These are phyloP conservation scores for Schizopygopsis malacanthus DNA, from an alignment of 2,797 vertebrate genomes.

Conservation along the genomic window DNA sequence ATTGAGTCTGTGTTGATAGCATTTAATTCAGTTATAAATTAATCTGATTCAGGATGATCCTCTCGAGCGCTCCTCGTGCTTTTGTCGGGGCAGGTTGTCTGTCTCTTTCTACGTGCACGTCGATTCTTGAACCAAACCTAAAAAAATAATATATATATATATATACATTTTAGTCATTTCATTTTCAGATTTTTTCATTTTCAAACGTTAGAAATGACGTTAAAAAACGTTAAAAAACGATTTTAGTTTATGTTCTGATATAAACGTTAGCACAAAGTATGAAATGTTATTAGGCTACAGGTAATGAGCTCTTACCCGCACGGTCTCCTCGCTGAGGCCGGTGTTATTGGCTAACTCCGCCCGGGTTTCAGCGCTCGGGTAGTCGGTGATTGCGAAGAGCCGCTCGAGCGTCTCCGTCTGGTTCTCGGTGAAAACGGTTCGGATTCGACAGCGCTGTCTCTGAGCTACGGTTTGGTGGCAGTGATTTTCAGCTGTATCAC, in stretches of 20 bases:
- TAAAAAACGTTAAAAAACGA: background rate
- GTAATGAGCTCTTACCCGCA: slow-evolving; percentile 67
- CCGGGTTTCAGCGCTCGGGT: slow-evolving; percentile 70
- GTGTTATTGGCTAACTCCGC: slow-evolving; percentile 65
- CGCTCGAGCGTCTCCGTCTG: slow-evolving; percentile 74
- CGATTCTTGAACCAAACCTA: slow-evolving; percentile 76
- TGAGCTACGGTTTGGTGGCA: background rate
- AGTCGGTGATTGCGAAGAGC: slow-evolving; percentile 71
- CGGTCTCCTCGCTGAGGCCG: slow-evolving; percentile 76
- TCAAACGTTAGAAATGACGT: background rate
- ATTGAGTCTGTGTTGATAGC: background rate
- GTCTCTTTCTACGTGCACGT: slow-evolving; percentile 72
- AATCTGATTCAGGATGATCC: slow-evolving; percentile 9
- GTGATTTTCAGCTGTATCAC: slow-evolving; percentile 40
- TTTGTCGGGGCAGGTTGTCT: slow-evolving; percentile 50
- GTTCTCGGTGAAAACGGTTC: slow-evolving; percentile 77
- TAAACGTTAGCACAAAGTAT: background rate
- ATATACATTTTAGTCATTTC: no score
- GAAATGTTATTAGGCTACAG: background rate
- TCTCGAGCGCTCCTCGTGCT: background rate
- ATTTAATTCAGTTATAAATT: background rate
- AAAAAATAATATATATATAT: no score
- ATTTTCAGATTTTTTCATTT: no score
- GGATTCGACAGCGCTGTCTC: slow-evolving; percentile 65
- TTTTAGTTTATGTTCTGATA: background rate